These are phyloP conservation scores for Pelecanus crispus DNA, from an alignment of 2,113 vertebrate species.

Conservation along the genomic window DNA sequence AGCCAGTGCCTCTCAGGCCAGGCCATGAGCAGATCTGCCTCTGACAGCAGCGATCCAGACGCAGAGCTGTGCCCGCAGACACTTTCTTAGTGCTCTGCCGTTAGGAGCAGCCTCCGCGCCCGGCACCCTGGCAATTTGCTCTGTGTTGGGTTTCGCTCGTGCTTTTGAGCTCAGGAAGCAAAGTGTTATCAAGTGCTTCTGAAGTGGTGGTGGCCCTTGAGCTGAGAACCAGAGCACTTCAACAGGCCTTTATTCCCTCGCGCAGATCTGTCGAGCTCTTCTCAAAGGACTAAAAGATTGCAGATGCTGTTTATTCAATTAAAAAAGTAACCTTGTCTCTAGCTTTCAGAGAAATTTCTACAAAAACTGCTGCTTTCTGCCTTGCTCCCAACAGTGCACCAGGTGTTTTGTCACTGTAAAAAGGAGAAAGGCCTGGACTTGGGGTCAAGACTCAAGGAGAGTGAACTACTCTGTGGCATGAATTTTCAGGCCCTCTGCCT, in stretches of 20 bases:
- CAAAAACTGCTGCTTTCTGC: not conserved
- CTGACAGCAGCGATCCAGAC: not conserved
- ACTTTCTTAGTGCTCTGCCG: rapidly evolving
- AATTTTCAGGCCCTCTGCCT: not conserved
- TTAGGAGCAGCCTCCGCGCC: not conserved
- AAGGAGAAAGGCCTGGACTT: not conserved
- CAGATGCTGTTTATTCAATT: not conserved
- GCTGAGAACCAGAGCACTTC: constrained; percentile 10
- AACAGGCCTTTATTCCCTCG: not conserved
- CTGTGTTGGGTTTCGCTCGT: not conserved
- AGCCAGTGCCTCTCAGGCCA: rapidly evolving
- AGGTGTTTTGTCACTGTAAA: not conserved
- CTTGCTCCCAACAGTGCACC: not conserved
- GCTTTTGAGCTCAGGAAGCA: not conserved
- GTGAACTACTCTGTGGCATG: not conserved
- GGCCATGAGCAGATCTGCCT: not conserved
- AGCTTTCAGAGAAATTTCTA: not conserved
- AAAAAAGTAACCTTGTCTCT: not conserved
- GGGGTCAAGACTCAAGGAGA: not conserved
- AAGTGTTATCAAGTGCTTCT: constrained; percentile 29
- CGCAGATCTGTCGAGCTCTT: not conserved
- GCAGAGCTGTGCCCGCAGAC: rapidly evolving
- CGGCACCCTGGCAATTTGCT: not conserved
- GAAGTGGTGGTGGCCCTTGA: constrained; percentile 39
- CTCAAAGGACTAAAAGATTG: not conserved